Base-by-base conservation (phyloP, 1,140 invertebrate species). In the Pollicipes pollicipes region DNA sequence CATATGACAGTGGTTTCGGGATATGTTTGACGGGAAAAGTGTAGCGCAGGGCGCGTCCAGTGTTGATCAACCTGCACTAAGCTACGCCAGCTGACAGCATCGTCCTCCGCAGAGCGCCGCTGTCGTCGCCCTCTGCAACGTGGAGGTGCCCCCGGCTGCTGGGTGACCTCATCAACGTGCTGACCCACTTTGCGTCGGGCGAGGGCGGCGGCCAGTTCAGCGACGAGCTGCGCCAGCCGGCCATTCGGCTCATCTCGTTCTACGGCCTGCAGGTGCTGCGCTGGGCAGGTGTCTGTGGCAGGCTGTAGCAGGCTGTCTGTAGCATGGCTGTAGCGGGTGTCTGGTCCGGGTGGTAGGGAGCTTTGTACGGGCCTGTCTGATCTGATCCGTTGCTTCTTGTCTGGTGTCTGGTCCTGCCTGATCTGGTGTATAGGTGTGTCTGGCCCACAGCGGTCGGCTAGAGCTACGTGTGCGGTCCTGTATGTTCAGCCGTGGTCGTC, bases 41-140 rank as follows among this genome's bases (percentile, higher is more conserved):
- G 8, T 26, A 21, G 17, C 67, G 28, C 1, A 35, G n/a, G n/a
- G 70, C 3, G 4, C 26, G 30, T 58, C 35, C n/a, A 64, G 70
- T 35, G 45, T 21, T 0, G 67, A 28, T 30, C n/a, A 13, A 27
- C 37, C 4, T 69, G n/a, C 13, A 37, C 58, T 66, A n/a, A n/a
- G n/a, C n/a, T n/a, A n/a, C n/a, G n/a, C n/a, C n/a, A n/a, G n/a
- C n/a, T 27, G 26, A 24, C 27, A n/a, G 8, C 63, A 16, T n/a
- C 30, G 37, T 24, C 58, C 74, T 71, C 82, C 82, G 69, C 77
- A 93, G 91, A 88, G 88, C 75, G 89, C 91, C 24, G 78, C 93
- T 31, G 79, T 85, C 73, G 89, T 91, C 69, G 90, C 91, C 1
- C 74, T 88, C 68, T 81, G 91, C 71, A 94, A 94, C 77, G 90